Conservation (phyloP, 2,888 invertebrate species). For the Noctua comes region DNA sequence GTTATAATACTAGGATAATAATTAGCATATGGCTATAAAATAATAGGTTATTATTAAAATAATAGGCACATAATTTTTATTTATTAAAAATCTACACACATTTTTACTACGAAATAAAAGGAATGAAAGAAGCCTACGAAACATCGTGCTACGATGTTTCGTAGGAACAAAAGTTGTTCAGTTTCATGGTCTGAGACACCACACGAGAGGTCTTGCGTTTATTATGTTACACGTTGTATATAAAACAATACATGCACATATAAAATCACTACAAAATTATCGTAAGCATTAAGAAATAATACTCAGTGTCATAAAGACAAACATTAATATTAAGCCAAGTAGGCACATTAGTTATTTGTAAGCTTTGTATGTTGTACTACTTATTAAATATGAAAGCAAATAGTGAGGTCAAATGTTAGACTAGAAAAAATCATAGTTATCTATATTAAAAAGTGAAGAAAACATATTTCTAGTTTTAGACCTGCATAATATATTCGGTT, state of each 20-base stretch:
- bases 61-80: not conserved
- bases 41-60: not conserved
- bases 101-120: not conserved
- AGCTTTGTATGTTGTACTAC: conserved; percentile 66
- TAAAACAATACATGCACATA: not conserved
- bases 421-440: conserved; percentile 57
- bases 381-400: conserved; percentile 83
- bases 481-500: conserved; percentile 2
- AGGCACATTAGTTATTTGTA: conserved; percentile 48
- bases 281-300: conserved; percentile 19
- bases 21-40: conserved; percentile 3
- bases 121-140: not conserved
- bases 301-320: conserved; percentile 13
- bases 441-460: conserved; percentile 24
- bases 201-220: too few relatives aligned
- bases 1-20: conserved; percentile 2
- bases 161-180: too few relatives aligned
- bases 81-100: not conserved
- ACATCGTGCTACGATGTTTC: conserved; percentile 1
- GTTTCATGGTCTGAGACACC: too few relatives aligned
- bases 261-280: conserved; percentile 11
- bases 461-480: conserved; percentile 56
- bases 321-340: conserved; percentile 33
- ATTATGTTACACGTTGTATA: too few relatives aligned
- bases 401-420: conserved; percentile 82